A percentile compares a stretch with the other conserved stretches of the same genome.
Evolutionary conservation across 2,797 vertebrate genomes (phyloP).

Genomic region (Sphenodon punctatus): DNA sequence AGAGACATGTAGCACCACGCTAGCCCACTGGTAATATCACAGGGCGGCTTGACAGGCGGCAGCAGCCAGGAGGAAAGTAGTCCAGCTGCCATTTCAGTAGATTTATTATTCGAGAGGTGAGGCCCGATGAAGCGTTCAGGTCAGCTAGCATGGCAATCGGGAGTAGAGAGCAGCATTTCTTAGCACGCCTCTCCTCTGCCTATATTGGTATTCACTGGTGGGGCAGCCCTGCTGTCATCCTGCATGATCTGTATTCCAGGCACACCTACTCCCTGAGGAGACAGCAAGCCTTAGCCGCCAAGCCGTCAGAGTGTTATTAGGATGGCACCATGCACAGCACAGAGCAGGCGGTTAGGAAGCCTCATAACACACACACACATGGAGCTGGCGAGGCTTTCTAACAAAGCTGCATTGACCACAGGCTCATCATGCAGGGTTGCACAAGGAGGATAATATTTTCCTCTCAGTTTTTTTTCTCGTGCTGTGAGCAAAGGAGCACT

Average conservation of each 20-base stretch:
- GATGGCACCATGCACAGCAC: background rate
- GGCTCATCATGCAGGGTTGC: background rate
- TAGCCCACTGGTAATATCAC: background rate
- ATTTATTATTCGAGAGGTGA: background rate
- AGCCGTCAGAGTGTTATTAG: background rate
- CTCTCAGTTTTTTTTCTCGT: background rate
- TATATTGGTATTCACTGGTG: background rate
- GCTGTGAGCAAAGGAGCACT: background rate
- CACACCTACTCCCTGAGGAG: background rate
- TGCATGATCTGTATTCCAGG: background rate
- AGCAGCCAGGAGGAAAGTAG: background rate
- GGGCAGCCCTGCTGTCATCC: background rate
- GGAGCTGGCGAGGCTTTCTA: background rate
- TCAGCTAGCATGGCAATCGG: background rate
- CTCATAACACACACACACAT: background rate
- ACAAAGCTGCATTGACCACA: background rate
- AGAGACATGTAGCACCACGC: background rate
- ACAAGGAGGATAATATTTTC: background rate
- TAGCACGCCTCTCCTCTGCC: background rate
- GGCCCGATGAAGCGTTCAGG: background rate
- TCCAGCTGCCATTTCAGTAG: background rate
- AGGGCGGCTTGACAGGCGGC: background rate
- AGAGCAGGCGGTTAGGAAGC: background rate
- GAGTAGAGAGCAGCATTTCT: background rate
- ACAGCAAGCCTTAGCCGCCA: background rate